Conservation (phyloP, 2,113 vertebrate genomes). For the Perca flavescens region DNA sequence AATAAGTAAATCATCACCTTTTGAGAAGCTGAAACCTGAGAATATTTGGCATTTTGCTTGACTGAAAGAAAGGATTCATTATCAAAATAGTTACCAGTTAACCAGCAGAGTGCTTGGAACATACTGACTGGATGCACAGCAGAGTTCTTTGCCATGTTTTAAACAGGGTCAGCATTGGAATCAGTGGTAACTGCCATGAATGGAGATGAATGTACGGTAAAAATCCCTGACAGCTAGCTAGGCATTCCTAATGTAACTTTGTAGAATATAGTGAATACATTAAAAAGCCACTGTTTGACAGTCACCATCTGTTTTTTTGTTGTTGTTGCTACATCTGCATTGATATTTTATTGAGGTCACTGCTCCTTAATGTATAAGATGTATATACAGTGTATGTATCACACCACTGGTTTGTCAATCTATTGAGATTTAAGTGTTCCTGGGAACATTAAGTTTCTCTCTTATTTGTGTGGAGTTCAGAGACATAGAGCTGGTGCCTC, state of each 20-base stretch:
- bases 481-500: slow-evolving; percentile 33
- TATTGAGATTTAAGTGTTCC: background rate
- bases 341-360: no score
- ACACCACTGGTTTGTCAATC: background rate
- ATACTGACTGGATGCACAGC: background rate
- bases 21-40: background rate
- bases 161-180: background rate
- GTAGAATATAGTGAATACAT: background rate
- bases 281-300: background rate
- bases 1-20: background rate
- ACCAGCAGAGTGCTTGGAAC: background rate
- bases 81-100: background rate
- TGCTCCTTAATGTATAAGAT: background rate
- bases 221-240: no score
- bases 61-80: background rate
- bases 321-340: background rate
- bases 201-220: background rate
- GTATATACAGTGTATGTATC: background rate
- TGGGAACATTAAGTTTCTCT: background rate
- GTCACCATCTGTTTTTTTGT: background rate
- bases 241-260: background rate
- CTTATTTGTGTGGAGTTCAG: slow-evolving; percentile 35
- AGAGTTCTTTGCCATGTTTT: background rate
- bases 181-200: background rate
- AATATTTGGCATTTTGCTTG: background rate